A percentile compares a stretch with the other conserved stretches of the same genome.
Conservation (phyloP, 2,113 vertebrate genomes). For the Gasterosteus aculeatus region DNA sequence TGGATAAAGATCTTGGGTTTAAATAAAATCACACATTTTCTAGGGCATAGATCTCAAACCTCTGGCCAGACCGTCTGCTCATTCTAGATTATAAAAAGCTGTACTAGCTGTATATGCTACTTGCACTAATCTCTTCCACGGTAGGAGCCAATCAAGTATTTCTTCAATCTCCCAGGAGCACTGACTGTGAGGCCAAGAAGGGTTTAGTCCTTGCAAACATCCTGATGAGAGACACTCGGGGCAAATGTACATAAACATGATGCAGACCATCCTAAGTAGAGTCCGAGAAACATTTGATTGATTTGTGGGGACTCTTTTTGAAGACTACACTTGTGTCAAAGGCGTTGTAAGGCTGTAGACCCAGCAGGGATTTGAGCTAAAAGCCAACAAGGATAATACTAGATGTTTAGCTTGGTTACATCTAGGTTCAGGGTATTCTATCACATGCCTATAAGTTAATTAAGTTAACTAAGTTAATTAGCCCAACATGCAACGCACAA, state of each 20-base stretch:
- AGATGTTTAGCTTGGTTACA: background rate
- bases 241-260: conserved; percentile 3
- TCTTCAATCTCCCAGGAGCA: conserved; percentile 28
- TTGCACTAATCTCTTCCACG: conserved; percentile 32
- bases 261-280: background rate
- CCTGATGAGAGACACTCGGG: conserved; percentile 14
- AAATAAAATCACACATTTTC: conserved; percentile 47
- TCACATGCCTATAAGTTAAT: background rate
- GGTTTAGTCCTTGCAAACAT: conserved; percentile 23
- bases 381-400: background rate
- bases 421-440: background rate
- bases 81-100: background rate
- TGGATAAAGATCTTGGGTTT: conserved; percentile 40
- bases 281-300: conserved; percentile 9
- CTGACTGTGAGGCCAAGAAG: conserved; percentile 15
- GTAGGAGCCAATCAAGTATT: conserved; percentile 31
- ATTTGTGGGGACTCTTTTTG: background rate
- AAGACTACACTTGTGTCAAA: background rate
- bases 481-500: background rate
- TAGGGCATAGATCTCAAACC: conserved; percentile 40
- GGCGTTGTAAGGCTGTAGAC: background rate
- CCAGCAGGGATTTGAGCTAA: background rate
- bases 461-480: background rate
- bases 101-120: background rate
- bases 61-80: background rate